phyloP scores from a whole-genome alignment of 2,113 vertebrate genomes.

The Lota lota region DNA sequence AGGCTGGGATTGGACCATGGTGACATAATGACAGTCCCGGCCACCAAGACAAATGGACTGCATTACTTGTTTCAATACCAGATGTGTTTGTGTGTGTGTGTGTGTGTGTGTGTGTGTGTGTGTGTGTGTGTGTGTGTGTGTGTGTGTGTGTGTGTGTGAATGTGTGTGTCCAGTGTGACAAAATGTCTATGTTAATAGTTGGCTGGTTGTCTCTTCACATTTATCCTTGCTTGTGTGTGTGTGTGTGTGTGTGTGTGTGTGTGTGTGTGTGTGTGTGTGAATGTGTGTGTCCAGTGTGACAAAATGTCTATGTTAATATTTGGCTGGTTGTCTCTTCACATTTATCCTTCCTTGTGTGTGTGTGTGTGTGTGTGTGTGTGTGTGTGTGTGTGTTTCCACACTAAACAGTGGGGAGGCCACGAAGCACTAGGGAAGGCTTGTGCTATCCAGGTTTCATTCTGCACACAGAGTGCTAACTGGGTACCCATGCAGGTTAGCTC shows the following conservation, averaged over 20 bases:
- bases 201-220: too few relatives aligned
- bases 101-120: constrained; percentile 11
- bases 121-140: constrained; percentile 6
- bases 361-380: constrained; percentile 20
- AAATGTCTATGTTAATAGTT: too few relatives aligned
- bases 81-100: constrained; percentile 24
- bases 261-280: neutral
- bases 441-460: too few relatives aligned
- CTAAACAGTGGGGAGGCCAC: too few relatives aligned
- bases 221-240: too few relatives aligned
- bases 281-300: neutral
- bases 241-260: neutral
- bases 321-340: too few relatives aligned
- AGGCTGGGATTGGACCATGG: constrained; percentile 31
- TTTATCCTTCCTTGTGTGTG: too few relatives aligned
- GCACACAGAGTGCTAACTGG: too few relatives aligned
- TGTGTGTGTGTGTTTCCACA: neutral
- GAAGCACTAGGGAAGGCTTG: too few relatives aligned
- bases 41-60: constrained; percentile 48
- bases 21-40: constrained; percentile 41
- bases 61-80: constrained; percentile 34
- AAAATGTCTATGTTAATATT: too few relatives aligned
- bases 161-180: neutral
- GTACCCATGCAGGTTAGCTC: too few relatives aligned
- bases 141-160: neutral